phyloP scores from a whole-genome alignment of 2,113 vertebrate genomes.

The Tor tambroides region DNA sequence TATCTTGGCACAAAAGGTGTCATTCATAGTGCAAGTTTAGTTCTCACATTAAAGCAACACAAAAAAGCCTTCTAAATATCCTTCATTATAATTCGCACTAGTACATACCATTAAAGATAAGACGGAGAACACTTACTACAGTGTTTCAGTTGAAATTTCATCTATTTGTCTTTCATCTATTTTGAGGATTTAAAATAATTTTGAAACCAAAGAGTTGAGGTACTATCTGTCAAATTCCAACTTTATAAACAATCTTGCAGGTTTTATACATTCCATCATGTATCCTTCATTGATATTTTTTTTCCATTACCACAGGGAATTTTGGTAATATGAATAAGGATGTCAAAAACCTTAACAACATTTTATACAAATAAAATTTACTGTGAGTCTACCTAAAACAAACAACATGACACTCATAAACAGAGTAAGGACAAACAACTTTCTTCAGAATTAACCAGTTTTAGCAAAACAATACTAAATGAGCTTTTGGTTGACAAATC shows the following conservation, averaged over 20 bases:
- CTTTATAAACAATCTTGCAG: background rate
- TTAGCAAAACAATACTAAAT: conserved; percentile 5
- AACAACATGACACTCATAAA: background rate
- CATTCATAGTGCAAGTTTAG: background rate
- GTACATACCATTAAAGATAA: background rate
- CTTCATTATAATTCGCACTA: background rate
- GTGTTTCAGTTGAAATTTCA: background rate
- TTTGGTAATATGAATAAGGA: background rate
- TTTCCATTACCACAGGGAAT: background rate
- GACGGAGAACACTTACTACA: background rate
- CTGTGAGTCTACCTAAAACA: background rate
- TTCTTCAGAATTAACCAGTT: background rate
- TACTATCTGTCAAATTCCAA: background rate
- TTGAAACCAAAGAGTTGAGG: no score
- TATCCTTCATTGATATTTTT: background rate
- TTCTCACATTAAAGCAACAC: background rate
- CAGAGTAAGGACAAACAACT: background rate
- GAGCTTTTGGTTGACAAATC: background rate
- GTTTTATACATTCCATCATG: background rate
- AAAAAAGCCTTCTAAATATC: background rate
- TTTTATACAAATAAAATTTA: background rate
- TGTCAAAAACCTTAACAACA: background rate
- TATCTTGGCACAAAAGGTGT: conserved; percentile 21
- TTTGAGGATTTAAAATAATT: background rate
- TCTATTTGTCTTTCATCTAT: background rate